Evolutionary conservation across 2,797 vertebrate genomes (phyloP).

Genomic region (Potorous gilbertii): DNA sequence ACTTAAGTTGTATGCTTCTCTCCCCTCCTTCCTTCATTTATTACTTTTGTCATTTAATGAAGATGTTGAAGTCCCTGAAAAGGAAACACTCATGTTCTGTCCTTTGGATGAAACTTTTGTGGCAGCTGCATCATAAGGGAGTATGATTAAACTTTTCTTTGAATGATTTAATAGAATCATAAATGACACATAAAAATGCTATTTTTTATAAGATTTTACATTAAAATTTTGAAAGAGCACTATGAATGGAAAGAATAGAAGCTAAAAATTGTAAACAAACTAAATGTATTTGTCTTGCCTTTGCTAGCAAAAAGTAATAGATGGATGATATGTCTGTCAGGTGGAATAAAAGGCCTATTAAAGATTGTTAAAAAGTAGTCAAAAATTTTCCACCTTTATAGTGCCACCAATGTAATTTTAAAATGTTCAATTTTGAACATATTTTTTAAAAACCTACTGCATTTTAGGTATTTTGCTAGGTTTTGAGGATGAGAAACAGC

Average conservation of each 20-base stretch:
- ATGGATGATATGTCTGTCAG: background rate
- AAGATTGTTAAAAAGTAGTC: background rate
- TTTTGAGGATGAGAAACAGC: background rate
- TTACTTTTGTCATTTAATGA: constrained; percentile 50
- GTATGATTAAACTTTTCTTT: constrained; percentile 31
- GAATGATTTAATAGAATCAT: constrained; percentile 2
- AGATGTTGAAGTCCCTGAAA: background rate
- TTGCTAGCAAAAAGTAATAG: background rate
- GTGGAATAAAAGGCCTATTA: background rate
- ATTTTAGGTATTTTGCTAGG: background rate
- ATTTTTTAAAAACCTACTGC: background rate
- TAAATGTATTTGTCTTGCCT: constrained; percentile 31
- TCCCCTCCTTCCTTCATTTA: background rate
- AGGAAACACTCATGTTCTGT: background rate
- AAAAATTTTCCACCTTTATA: constrained; percentile 9
- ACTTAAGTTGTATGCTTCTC: background rate
- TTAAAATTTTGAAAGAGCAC: background rate
- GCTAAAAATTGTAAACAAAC: constrained; percentile 39
- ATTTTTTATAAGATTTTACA: constrained; percentile 30
- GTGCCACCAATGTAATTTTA: background rate
- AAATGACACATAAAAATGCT: constrained; percentile 6
- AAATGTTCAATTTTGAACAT: background rate
- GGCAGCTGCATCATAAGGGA: constrained; percentile 5
- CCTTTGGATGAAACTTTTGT: constrained; percentile 17
- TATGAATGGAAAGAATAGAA: background rate